Percentiles rank a stretch among this genome's conserved stretches.
phyloP scores from a whole-genome alignment of 2,797 vertebrate species.

The Kryptolebias ocellatus region DNA sequence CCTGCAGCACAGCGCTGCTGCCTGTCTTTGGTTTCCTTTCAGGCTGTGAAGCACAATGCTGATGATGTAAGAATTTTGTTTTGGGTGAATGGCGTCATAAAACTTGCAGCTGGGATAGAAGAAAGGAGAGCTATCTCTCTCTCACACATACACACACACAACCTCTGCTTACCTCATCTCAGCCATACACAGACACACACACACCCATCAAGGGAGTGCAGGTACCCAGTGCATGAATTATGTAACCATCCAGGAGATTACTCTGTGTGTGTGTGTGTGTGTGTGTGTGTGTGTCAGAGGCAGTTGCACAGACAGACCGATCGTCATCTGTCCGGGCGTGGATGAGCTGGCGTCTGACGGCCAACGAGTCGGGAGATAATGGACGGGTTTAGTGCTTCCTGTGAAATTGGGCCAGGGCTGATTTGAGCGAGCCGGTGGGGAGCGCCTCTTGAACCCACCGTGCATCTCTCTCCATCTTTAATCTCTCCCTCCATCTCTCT shows the following conservation, averaged over 20 bases:
- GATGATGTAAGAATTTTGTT: slow-evolving; percentile 58
- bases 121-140: neutral
- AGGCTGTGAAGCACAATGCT: slow-evolving; percentile 35
- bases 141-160: neutral
- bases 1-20: slow-evolving; percentile 14
- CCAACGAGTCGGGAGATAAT: slow-evolving; percentile 67
- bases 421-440: slow-evolving; percentile 70
- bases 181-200: slow-evolving; percentile 33
- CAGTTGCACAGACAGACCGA: slow-evolving; percentile 47
- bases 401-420: slow-evolving; percentile 73
- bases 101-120: slow-evolving; percentile 4
- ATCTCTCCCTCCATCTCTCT: slow-evolving; percentile 39
- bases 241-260: slow-evolving; percentile 46
- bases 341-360: slow-evolving; percentile 67
- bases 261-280: neutral
- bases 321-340: slow-evolving; percentile 63
- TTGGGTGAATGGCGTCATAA: slow-evolving; percentile 11
- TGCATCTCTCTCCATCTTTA: slow-evolving; percentile 47
- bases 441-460: slow-evolving; percentile 64
- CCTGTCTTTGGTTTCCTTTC: neutral
- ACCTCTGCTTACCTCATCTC: slow-evolving; percentile 43
- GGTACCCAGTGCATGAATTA: slow-evolving; percentile 58
- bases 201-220: slow-evolving; percentile 29
- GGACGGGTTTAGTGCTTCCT: slow-evolving; percentile 72
- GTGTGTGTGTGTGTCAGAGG: neutral